These are phyloP conservation scores for Apantesis nais DNA, from an alignment of 2,888 invertebrate species.

Conservation along the genomic window DNA sequence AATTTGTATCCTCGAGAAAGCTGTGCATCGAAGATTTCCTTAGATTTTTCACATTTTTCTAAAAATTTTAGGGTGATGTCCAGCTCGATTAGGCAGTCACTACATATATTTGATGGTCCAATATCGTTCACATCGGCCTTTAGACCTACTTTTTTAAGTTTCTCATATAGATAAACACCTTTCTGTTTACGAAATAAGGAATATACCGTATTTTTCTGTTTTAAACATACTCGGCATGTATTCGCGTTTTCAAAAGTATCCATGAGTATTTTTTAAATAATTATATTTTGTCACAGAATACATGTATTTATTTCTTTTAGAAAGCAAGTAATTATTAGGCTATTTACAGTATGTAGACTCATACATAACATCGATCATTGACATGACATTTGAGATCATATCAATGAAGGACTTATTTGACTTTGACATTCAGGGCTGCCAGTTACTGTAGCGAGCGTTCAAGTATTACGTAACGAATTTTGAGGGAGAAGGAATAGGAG, in stretches of 20 bases:
- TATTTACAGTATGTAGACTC: too few relatives aligned
- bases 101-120: constrained; percentile 62
- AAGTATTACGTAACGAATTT: too few relatives aligned
- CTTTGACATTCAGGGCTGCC: neutral
- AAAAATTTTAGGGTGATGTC: constrained; percentile 61
- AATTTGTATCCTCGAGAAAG: constrained; percentile 10
- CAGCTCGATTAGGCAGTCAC: constrained; percentile 61
- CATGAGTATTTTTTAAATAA: constrained; percentile 34
- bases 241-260: constrained; percentile 45
- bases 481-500: too few relatives aligned
- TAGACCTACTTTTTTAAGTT: constrained; percentile 56
- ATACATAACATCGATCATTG: neutral
- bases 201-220: constrained; percentile 53
- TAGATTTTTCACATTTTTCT: constrained; percentile 62
- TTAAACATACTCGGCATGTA: constrained; percentile 64
- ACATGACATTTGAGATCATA: too few relatives aligned
- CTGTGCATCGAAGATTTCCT: constrained; percentile 45
- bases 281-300: neutral
- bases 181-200: constrained; percentile 56
- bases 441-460: neutral
- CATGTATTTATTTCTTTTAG: neutral
- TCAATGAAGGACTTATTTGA: neutral
- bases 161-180: constrained; percentile 57
- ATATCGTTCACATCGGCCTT: constrained; percentile 54
- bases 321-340: neutral